These are phyloP conservation scores for Triplophysa bombifrons DNA, from an alignment of 2,797 vertebrate genomes.

Conservation along the genomic window DNA sequence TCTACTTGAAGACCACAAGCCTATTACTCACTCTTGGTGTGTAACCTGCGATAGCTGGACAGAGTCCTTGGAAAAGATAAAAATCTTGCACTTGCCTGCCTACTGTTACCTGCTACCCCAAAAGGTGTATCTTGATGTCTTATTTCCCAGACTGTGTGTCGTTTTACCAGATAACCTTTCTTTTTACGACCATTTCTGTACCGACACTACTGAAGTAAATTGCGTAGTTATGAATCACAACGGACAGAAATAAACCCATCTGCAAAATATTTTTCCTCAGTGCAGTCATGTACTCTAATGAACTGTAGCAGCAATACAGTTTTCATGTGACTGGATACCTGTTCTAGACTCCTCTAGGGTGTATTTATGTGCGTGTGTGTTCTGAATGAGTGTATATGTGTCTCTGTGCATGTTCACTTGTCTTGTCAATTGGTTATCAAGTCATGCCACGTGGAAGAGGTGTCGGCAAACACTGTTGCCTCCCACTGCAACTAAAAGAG, in stretches of 20 bases:
- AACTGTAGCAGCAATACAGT: slow-evolving; percentile 6
- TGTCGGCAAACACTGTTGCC: slow-evolving; percentile 72
- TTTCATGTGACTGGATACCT: slow-evolving; percentile 21
- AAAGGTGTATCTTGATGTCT: slow-evolving; percentile 49
- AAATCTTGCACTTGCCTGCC: slow-evolving; percentile 45
- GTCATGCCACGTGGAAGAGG: slow-evolving; percentile 77
- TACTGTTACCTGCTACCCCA: slow-evolving; percentile 49
- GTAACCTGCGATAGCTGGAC: slow-evolving; percentile 32
- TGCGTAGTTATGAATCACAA: not conserved
- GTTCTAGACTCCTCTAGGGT: not conserved
- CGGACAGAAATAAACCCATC: slow-evolving; percentile 14
- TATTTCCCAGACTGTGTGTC: slow-evolving; percentile 24
- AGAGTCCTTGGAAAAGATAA: slow-evolving; percentile 48
- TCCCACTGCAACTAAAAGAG: slow-evolving; percentile 74
- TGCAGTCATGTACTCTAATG: not conserved
- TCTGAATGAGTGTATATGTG: slow-evolving; percentile 47
- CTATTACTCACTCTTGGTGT: slow-evolving; percentile 8
- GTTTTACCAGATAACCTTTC: slow-evolving; percentile 35
- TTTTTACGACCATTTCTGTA: slow-evolving; percentile 7
- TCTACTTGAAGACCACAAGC: slow-evolving; percentile 15
- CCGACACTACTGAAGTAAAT: slow-evolving; percentile 4
- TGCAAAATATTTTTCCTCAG: not conserved
- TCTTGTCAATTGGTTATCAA: slow-evolving; percentile 55
- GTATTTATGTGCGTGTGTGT: slow-evolving; percentile 8
- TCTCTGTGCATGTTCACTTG: slow-evolving; percentile 60